phyloP scores from a whole-genome alignment of 2,888 invertebrate genomes.

The Sarcophaga carnaria region DNA sequence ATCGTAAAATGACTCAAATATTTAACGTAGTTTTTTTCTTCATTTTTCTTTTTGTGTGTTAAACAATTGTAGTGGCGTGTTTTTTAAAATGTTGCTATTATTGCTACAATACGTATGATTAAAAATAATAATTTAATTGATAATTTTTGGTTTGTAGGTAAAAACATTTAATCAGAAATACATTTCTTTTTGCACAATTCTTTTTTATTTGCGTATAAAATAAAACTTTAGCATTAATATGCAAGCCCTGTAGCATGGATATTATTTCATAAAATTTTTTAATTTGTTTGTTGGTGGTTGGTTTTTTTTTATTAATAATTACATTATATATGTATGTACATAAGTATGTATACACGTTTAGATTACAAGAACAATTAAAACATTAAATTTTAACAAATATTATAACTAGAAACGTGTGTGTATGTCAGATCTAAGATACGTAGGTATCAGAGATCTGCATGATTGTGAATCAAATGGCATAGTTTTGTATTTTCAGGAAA shows the following conservation, averaged over 20 bases:
- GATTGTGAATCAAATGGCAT: too few relatives aligned
- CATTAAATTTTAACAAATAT: too few relatives aligned
- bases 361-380: too few relatives aligned
- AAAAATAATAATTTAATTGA: neutral
- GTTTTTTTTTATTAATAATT: too few relatives aligned
- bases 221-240: neutral
- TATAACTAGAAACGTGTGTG: too few relatives aligned
- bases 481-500: too few relatives aligned
- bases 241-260: neutral
- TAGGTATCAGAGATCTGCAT: too few relatives aligned
- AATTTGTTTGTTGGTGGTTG: neutral
- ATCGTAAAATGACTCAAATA: conserved; percentile 37
- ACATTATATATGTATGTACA: too few relatives aligned
- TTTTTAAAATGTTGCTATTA: neutral
- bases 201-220: neutral
- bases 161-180: neutral
- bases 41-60: neutral
- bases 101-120: neutral
- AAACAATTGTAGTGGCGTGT: neutral
- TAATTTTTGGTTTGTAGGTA: neutral
- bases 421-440: too few relatives aligned
- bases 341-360: too few relatives aligned
- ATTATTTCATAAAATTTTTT: neutral
- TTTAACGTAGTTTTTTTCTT: neutral
- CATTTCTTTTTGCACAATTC: neutral